Evolutionary conservation across 2,113 vertebrate genomes (phyloP), one percentile per base, ranked within the genome.

Genomic region (Triplophysa siluroides): DNA sequence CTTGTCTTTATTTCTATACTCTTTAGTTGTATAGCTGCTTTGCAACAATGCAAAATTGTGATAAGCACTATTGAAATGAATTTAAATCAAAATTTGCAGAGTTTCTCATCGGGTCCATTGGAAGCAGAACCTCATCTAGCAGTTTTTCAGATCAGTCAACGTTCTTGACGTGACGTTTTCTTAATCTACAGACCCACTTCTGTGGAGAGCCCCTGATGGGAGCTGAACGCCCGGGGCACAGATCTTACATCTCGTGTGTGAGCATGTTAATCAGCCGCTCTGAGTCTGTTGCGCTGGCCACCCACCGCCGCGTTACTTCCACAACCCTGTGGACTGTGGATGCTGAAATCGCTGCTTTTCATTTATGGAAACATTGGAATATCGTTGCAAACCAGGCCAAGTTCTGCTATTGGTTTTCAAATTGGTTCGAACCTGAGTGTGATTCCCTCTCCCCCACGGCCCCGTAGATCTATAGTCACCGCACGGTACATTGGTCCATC

Each of bases 191-290:
- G 64, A 38, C 74, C 66, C 43, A 56, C 80, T 50, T 63, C 24
- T 61, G 43, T 50, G 64, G 45, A 47, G 45, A 26, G 58, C 38
- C 56, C 38, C 58, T 72, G 67, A 72, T 29, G 47, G 12, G 45
- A 52, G 54, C 29, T 61, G 26, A 26, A 18, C 26, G 60, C 80
- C 80, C 16, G 60, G 24, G 67, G 80, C 74, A 11, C 18, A 19
- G 24, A 78, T 63, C 23, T 77, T 19, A 33, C 33, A 18, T 19
- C 58, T 61, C 19, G 45, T 72, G 74, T 0, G n/a, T 19, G 47
- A 82, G 74, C 67, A 56, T 78, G 74, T 21, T 72, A 82, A 82
- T 82, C 64, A 76, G 63, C 9, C 54, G 8, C 71, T 67, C 29
- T 21, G n/a, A 24, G 50, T 24, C 33, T 14, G 41, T 61, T 8